phyloP scores from a whole-genome alignment of 1,140 invertebrate species.

The Leptonema lineaticorne region DNA sequence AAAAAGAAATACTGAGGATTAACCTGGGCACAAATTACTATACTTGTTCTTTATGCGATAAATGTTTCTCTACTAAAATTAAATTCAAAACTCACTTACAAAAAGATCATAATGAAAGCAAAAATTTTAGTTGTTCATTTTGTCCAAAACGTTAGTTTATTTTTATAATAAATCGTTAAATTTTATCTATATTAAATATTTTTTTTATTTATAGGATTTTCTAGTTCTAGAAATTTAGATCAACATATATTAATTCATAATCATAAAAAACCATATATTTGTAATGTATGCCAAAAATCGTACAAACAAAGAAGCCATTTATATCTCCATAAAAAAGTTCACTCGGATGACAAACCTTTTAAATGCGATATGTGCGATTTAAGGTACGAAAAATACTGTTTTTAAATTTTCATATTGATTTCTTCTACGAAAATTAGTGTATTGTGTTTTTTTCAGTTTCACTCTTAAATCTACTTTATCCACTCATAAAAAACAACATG shows the following conservation, averaged over 20 bases:
- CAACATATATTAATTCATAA: slow-evolving; percentile 43
- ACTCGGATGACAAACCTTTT: slow-evolving; percentile 43
- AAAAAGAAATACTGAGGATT: slow-evolving; percentile 10
- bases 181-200: background rate
- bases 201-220: slow-evolving; percentile 29
- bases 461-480: slow-evolving; percentile 27
- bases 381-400: slow-evolving; percentile 25
- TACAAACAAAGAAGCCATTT: slow-evolving; percentile 42
- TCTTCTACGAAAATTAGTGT: background rate
- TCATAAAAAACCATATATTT: slow-evolving; percentile 41
- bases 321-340: slow-evolving; percentile 33
- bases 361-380: slow-evolving; percentile 43
- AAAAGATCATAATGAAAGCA: slow-evolving; percentile 31
- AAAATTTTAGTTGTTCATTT: slow-evolving; percentile 34
- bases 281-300: slow-evolving; percentile 39
- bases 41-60: slow-evolving; percentile 24
- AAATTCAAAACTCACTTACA: slow-evolving; percentile 22
- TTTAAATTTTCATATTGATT: background rate
- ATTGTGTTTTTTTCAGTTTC: slow-evolving; percentile 32
- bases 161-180: no score
- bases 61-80: slow-evolving; percentile 20
- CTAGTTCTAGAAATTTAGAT: slow-evolving; percentile 31
- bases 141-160: slow-evolving; percentile 33
- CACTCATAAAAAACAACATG: slow-evolving; percentile 37
- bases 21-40: slow-evolving; percentile 3